phyloP scores from a whole-genome alignment of 2,888 invertebrate genomes.

The Elegia similella region DNA sequence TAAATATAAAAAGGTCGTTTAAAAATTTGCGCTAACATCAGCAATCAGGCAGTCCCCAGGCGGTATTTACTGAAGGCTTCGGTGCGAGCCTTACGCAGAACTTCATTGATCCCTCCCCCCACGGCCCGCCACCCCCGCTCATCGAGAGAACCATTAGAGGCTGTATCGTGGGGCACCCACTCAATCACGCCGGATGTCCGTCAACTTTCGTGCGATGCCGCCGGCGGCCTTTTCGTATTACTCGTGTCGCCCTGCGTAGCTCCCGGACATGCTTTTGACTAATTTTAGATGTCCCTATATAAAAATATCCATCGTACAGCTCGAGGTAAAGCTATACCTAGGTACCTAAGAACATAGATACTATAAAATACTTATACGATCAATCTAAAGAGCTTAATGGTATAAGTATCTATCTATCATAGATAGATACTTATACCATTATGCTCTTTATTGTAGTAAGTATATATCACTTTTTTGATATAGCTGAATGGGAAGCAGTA shows the following conservation, averaged over 20 bases:
- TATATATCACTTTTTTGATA: too few relatives aligned
- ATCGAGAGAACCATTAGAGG: slow-evolving; percentile 58
- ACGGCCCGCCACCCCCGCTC: slow-evolving; percentile 27
- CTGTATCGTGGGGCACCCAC: slow-evolving; percentile 61
- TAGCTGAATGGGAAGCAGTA: too few relatives aligned
- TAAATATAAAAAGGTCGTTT: slow-evolving; percentile 22
- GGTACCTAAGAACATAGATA: too few relatives aligned
- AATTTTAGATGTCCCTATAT: slow-evolving; percentile 44
- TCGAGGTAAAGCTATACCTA: not conserved
- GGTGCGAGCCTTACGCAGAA: slow-evolving; percentile 46
- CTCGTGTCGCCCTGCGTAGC: slow-evolving; percentile 31
- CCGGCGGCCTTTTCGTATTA: slow-evolving; percentile 52
- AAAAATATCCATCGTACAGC: slow-evolving; percentile 11
- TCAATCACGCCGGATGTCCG: slow-evolving; percentile 72
- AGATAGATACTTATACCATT: too few relatives aligned
- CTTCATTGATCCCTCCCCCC: slow-evolving; percentile 38
- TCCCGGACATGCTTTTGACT: slow-evolving; percentile 33
- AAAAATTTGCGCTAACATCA: slow-evolving; percentile 46
- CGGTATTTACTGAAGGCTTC: slow-evolving; percentile 50
- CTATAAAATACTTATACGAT: too few relatives aligned
- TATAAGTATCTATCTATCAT: too few relatives aligned
- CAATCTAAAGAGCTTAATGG: too few relatives aligned
- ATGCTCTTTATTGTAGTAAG: too few relatives aligned
- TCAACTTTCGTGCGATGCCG: slow-evolving; percentile 60
- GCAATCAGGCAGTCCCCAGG: slow-evolving; percentile 55